Base-by-base conservation (phyloP, 2,888 invertebrate genomes). In the Epinotia bilunana region DNA sequence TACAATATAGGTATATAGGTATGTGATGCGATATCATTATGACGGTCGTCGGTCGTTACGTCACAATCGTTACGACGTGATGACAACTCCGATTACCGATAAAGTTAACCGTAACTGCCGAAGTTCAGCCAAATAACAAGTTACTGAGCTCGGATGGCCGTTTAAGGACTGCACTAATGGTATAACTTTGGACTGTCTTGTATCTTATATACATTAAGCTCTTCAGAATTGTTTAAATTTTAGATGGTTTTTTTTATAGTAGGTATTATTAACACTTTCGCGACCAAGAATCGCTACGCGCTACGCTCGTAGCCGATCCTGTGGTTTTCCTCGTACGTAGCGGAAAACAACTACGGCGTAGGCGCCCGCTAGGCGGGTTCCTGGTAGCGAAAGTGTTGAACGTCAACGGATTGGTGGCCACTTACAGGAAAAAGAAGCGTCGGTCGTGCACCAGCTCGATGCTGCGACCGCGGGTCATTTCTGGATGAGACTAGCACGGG, bases 1-100 rank as follows among this genome's bases (percentile, higher is more conserved):
- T 60, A 23, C 28, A 16, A 33, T 18, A 55, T n/a, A 3, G 9
- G 1, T 28, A 28, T 20, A 3, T 39, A 39, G 39, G 12, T 33
- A 33, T n/a, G 53, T 55, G 28, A 33, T 58, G 39, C 7, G 11
- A 68, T 57, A 43, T 7, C 33, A 43, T 23, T 58, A 43, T 23
- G 18, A 20, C 58, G 39, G 9, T 39, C 58, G 58, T 60, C 5
- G 43, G 57, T 58, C 43, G 68, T 58, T 57, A 68, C 57, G 11
- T 58, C 68, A 69, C n/a, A 46, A 58, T 46, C 58, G 46, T 69
- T 69, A 69, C 46, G 46, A 57, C 57, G 69, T 68, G 68, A 69
- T 69, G 69, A 28, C 58, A 23, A 23, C 58, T n/a, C 65, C 69
- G 69, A 69, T 69, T 60, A 58, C 49, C 11, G 53, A 49, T 69